These are phyloP conservation scores for Frankliniella fusca DNA, from an alignment of 2,888 invertebrate species.

Conservation along the genomic window DNA sequence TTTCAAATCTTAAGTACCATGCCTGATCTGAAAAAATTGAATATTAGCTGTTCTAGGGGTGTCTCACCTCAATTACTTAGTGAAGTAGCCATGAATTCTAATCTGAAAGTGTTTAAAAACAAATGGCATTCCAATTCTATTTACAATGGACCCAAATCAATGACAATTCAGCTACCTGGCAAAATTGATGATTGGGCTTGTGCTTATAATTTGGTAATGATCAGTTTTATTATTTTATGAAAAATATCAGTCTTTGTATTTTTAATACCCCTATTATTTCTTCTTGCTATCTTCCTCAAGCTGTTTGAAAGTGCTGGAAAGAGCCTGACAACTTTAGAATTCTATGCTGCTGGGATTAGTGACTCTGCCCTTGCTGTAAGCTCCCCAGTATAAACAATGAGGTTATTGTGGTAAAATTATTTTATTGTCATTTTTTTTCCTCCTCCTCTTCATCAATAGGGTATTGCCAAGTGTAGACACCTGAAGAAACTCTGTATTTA, in stretches of 20 bases:
- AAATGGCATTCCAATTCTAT: constrained; percentile 4
- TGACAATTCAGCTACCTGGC: background rate
- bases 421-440: too few species aligned
- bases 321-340: background rate
- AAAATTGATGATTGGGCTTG: constrained; percentile 6
- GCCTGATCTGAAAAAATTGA: background rate
- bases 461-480: background rate
- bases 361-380: background rate
- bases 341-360: background rate
- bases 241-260: background rate
- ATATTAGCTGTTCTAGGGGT: background rate
- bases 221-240: background rate
- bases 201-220: background rate
- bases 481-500: background rate
- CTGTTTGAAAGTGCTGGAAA: background rate
- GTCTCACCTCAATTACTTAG: background rate
- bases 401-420: too few species aligned
- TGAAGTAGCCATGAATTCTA: background rate
- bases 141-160: constrained; percentile 10
- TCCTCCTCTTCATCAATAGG: background rate
- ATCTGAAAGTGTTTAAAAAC: background rate
- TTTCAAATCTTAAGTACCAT: background rate
- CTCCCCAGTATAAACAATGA: background rate
- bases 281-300: background rate
- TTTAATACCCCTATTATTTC: too few species aligned